phyloP scores from a whole-genome alignment of 2,113 vertebrate species.

The Recurvirostra avosetta region DNA sequence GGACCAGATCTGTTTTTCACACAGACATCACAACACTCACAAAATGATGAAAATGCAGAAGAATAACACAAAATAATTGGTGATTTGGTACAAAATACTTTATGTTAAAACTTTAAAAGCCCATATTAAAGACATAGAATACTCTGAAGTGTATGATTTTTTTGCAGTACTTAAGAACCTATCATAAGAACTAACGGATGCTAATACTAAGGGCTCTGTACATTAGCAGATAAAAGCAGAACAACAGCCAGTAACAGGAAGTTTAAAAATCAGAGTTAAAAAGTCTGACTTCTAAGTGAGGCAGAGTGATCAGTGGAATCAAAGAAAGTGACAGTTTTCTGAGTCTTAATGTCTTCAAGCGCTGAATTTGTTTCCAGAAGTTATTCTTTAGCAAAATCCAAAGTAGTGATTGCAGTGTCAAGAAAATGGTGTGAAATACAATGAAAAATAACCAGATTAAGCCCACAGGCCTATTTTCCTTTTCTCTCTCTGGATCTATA shows the following conservation, averaged over 20 bases:
- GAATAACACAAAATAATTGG: background rate
- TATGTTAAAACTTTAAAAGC: background rate
- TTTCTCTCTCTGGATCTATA: background rate
- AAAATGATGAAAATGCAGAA: background rate
- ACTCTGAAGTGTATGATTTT: background rate
- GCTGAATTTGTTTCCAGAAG: background rate
- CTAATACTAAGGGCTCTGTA: background rate
- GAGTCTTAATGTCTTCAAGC: background rate
- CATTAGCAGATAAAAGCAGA: slow-evolving; percentile 11
- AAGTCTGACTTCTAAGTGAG: background rate
- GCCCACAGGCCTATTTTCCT: background rate
- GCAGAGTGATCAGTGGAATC: background rate
- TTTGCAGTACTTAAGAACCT: background rate
- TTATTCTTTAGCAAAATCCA: background rate
- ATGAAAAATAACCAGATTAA: background rate
- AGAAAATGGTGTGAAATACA: background rate
- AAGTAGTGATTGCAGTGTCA: background rate
- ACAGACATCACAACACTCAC: background rate
- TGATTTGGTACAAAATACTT: background rate
- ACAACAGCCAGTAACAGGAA: background rate
- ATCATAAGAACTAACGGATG: background rate
- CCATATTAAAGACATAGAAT: background rate
- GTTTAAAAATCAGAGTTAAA: background rate
- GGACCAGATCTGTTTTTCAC: background rate
- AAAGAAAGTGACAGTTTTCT: background rate